These are phyloP conservation scores for Clarias gariepinus DNA, from an alignment of 2,113 vertebrate species.

Conservation along the genomic window DNA sequence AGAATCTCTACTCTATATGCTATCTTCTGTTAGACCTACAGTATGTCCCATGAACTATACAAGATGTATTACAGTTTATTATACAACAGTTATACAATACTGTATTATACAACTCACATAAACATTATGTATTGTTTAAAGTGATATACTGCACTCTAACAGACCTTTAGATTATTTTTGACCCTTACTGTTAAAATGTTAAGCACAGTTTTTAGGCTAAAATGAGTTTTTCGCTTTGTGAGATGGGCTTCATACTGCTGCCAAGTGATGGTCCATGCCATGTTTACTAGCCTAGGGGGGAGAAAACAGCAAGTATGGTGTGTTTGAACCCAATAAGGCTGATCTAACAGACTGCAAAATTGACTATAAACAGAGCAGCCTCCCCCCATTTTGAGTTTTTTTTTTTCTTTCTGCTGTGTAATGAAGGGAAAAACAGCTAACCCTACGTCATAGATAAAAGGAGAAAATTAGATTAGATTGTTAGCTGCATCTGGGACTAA, in stretches of 20 bases:
- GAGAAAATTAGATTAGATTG: slow-evolving; percentile 36
- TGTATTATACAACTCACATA: background rate
- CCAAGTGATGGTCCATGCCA: slow-evolving; percentile 32
- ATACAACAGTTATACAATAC: background rate
- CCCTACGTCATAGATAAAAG: slow-evolving; percentile 38
- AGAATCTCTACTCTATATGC: background rate
- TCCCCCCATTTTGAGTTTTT: slow-evolving; percentile 3
- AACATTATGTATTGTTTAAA: background rate
- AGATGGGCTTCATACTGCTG: slow-evolving; percentile 18
- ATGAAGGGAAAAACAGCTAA: slow-evolving; percentile 27
- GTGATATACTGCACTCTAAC: background rate
- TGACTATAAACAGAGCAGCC: slow-evolving; percentile 42
- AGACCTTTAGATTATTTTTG: background rate
- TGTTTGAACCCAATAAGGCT: slow-evolving; percentile 35
- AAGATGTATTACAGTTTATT: background rate
- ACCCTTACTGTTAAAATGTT: background rate
- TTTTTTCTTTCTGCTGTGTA: slow-evolving; percentile 1
- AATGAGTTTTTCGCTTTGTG: slow-evolving; percentile 18
- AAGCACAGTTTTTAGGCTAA: background rate
- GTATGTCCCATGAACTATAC: background rate
- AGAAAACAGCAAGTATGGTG: slow-evolving; percentile 21
- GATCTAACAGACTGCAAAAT: slow-evolving; percentile 42
- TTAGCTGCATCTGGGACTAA: slow-evolving; percentile 35
- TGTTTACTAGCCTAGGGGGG: slow-evolving; percentile 27
- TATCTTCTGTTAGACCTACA: background rate